Base-by-base conservation (phyloP, 1,140 invertebrate species). In the Eurytemora carolleeae region DNA sequence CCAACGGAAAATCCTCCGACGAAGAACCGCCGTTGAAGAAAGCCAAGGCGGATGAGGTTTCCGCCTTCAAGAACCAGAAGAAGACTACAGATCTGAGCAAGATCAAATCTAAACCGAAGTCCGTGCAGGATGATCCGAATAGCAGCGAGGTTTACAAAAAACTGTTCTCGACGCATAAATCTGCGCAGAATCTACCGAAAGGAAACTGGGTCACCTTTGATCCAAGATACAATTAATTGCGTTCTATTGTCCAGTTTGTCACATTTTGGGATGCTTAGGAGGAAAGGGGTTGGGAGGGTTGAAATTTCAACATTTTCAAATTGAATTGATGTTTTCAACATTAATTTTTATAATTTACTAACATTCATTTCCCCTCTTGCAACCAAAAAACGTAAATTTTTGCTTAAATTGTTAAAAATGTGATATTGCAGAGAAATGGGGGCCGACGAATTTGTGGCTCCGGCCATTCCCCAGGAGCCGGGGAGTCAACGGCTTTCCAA, bases 171-270 rank as follows among this genome's bases (percentile, higher is more conserved):
- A 80, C 82, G 17, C 87, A 91, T 70, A 80, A 87, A 69, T 82
- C 79, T 55, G 91, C 92, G 24, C 78, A 85, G 67, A 80, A 84
- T 56, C 87, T 96, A 71, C 78, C 82, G 25, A 82, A 83, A 69
- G 89, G 88, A 2, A 91, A 98, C 71, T 98, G 94, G 94, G 81
- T 98, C 58, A 96, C 93, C 3, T 95, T 90, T 70, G 97, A 97
- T 79, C 92, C 92, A 57, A 86, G 91, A 70, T 96, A 92, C 74
- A 60, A 60, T 23, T 60, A 31, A 60, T n/a, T n/a, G n/a, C n/a
- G n/a, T n/a, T n/a, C n/a, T n/a, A n/a, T n/a, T n/a, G n/a, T n/a
- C n/a, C n/a, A n/a, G n/a, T n/a, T n/a, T n/a, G n/a, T n/a, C n/a
- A n/a, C n/a, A n/a, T n/a, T n/a, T n/a, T n/a, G n/a, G n/a, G n/a